Base-by-base conservation (phyloP, 2,113 vertebrate species). In the Tamias sibiricus region DNA sequence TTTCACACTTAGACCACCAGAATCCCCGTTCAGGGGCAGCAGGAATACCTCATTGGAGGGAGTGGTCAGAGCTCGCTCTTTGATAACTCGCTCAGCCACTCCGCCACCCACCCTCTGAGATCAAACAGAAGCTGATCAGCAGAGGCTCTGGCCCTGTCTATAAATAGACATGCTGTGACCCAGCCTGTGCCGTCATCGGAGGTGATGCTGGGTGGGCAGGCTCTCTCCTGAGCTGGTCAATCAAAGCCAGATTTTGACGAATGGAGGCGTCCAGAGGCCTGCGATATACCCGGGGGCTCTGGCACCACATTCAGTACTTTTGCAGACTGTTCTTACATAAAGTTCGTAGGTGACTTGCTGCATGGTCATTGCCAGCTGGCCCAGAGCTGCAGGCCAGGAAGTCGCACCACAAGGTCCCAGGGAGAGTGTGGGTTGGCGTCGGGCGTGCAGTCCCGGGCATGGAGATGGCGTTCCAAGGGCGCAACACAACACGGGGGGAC, bases 241-340 rank as follows among this genome's bases (percentile, higher is more conserved):
- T 16, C 72, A 69, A 35, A 54, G 69, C 44, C 86, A 87, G 81
- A 17, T 3, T 10, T 75, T 20, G 49, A 62, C 16, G n/a, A 10
- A 16, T 10, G 17, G 44, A 85, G 13, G 24, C 32, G 2, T 32
- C 47, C 22, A 24, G 40, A 28, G 49, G 6, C 0, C 0, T 14
- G 66, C 30, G 7, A 22, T 22, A 66, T n/a, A 32, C 57, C 62
- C 3, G 0, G 32, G 6, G 32, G 2, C 22, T 79, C 54, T 37
- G 35, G 71, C 37, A 8, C 40, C 26, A 0, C 2, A 4, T 9
- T 52, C 69, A 20, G 4, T 2, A 10, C 8, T 52, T 85, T 24
- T 49, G 49, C 12, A 13, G 72, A 9, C 22, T 37, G 8, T 54
- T 24, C 20, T 74, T 47, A 4, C 14, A 13, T 22, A 54, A 28